A percentile compares a stretch with the other conserved stretches of the same genome.
phyloP scores from a whole-genome alignment of 2,888 invertebrate species.

The Aspidapion aeneum region DNA sequence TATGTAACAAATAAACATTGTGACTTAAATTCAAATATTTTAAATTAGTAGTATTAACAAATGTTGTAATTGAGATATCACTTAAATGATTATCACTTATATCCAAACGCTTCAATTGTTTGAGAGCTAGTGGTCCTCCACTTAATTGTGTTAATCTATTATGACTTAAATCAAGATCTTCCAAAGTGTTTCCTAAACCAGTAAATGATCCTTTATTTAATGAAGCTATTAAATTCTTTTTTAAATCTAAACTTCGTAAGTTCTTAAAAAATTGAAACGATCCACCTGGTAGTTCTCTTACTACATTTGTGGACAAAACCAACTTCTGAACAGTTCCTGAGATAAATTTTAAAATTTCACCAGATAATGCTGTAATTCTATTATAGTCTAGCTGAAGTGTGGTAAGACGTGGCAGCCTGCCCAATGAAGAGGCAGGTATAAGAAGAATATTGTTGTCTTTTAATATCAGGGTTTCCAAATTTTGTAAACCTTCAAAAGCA shows the following conservation, averaged over 20 bases:
- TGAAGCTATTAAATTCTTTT: conserved; percentile 72
- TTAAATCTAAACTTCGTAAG: conserved; percentile 68
- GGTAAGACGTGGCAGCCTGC: conserved; percentile 69
- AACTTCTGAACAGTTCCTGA: conserved; percentile 66
- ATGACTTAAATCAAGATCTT: conserved; percentile 67
- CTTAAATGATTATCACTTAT: conserved; percentile 76
- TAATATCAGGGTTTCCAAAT: conserved; percentile 70
- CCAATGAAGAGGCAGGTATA: conserved; percentile 79
- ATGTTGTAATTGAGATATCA: conserved; percentile 65
- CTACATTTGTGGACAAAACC: conserved; percentile 78
- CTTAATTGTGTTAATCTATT: conserved; percentile 69
- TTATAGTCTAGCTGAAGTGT: conserved; percentile 81
- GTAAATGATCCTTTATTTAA: conserved; percentile 71
- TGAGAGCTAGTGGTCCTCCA: conserved; percentile 60
- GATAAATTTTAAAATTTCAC: conserved; percentile 69
- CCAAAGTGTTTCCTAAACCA: conserved; percentile 71
- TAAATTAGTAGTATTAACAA: conserved; percentile 63
- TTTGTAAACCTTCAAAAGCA: conserved; percentile 78
- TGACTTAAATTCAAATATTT: conserved; percentile 72
- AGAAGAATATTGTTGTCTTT: conserved; percentile 86
- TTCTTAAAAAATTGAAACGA: conserved; percentile 77
- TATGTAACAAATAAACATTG: conserved; percentile 63
- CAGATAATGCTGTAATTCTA: conserved; percentile 79
- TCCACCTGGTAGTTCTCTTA: conserved; percentile 77
- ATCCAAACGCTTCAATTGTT: conserved; percentile 66